Conservation (phyloP, 2,797 vertebrate species). For the Setipinna tenuifilis region DNA sequence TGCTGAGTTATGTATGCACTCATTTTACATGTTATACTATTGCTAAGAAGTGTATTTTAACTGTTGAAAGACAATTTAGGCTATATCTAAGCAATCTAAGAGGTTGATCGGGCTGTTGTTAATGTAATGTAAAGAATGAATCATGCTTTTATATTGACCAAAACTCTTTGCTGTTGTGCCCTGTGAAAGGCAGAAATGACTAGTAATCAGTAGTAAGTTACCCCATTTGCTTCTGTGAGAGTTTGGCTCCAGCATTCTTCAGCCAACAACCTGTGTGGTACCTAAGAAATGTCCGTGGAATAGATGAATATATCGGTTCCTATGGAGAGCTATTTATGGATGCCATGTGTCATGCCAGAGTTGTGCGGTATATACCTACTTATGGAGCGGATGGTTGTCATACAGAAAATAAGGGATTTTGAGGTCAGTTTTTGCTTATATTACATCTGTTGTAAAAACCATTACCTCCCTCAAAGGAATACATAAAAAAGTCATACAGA, state of each 20-base stretch:
- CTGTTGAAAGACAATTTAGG: background rate
- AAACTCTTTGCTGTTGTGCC: background rate
- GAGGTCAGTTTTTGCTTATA: slow-evolving; percentile 58
- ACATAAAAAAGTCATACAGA: slow-evolving; percentile 51
- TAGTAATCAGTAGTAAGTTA: background rate
- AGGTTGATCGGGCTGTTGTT: background rate
- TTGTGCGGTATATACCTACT: slow-evolving; percentile 46
- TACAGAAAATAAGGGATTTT: slow-evolving; percentile 49
- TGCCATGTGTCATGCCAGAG: background rate
- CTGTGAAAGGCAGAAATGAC: background rate
- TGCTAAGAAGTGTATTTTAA: background rate
- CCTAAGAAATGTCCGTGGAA: background rate
- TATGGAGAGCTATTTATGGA: background rate
- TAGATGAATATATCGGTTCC: background rate
- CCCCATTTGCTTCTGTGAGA: background rate
- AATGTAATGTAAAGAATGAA: background rate
- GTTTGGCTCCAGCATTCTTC: background rate
- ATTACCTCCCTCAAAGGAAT: slow-evolving; percentile 46
- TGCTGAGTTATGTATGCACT: background rate
- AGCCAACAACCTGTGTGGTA: background rate
- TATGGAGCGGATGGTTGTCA: slow-evolving; percentile 52
- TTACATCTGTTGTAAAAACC: slow-evolving; percentile 61
- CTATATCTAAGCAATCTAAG: background rate
- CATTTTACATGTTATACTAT: background rate
- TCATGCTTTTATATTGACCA: background rate